phyloP scores from a whole-genome alignment of 2,888 invertebrate species.

The Chromoteleia sp. region DNA sequence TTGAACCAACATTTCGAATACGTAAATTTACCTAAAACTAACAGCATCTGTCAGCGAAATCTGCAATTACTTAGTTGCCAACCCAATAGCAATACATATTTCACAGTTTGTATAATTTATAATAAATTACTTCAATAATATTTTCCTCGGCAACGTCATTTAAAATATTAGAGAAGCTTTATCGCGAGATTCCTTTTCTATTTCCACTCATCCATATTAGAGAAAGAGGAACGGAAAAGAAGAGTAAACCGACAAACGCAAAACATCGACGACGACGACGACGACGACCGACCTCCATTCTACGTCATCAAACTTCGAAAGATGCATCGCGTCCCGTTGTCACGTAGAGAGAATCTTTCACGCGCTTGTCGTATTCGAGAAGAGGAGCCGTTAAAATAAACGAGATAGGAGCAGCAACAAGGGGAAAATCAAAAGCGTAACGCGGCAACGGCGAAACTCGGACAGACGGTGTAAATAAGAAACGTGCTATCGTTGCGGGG shows the following conservation, averaged over 20 bases:
- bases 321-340: constrained; percentile 55
- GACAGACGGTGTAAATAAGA: constrained; percentile 66
- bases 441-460: constrained; percentile 48
- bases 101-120: no score
- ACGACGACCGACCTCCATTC: constrained; percentile 18
- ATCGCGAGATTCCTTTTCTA: neutral
- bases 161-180: neutral
- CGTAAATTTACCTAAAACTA: no score
- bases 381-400: constrained; percentile 66
- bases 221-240: neutral
- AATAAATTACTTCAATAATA: no score
- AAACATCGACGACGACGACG: no score
- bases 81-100: no score
- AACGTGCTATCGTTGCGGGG: constrained; percentile 59
- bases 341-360: constrained; percentile 69
- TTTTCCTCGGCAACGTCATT: no score
- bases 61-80: no score
- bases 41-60: no score
- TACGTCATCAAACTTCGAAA: constrained; percentile 60
- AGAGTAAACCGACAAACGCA: neutral
- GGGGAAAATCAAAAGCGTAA: constrained; percentile 66
- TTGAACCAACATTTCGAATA: no score
- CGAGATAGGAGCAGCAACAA: constrained; percentile 65
- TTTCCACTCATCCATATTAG: constrained; percentile 11
- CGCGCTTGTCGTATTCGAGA: constrained; percentile 63